These are phyloP conservation scores for Latrodectus elegans DNA, from an alignment of 2,888 invertebrate genomes.

Conservation along the genomic window DNA sequence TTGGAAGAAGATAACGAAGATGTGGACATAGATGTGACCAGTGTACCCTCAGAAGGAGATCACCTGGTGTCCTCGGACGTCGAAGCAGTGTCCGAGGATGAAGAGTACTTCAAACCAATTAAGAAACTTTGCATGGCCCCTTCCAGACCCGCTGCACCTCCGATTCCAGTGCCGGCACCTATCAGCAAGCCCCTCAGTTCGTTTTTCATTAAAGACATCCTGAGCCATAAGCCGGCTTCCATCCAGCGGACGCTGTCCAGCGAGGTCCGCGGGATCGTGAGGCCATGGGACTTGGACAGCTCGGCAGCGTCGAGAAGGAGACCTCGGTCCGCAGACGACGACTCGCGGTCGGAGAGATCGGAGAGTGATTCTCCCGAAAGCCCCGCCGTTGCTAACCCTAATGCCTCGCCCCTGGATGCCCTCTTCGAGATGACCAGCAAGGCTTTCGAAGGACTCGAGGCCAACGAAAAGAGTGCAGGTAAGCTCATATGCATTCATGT, in stretches of 20 bases:
- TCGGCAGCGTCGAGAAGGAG: constrained; percentile 72
- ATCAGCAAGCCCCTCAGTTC: constrained; percentile 80
- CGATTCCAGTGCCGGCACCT: constrained; percentile 30
- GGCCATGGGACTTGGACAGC: constrained; percentile 88
- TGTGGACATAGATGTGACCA: constrained; percentile 66
- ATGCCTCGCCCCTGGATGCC: constrained; percentile 89
- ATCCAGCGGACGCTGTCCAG: constrained; percentile 38
- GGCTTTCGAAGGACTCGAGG: constrained; percentile 93
- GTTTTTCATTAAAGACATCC: constrained; percentile 92
- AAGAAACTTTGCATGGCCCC: constrained; percentile 68
- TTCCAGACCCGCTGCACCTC: constrained; percentile 12
- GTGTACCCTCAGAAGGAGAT: constrained; percentile 52
- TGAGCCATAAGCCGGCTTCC: constrained; percentile 74
- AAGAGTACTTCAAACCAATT: constrained; percentile 70
- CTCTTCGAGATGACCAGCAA: constrained; percentile 98
- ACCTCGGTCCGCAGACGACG: constrained; percentile 75
- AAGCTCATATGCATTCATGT: constrained; percentile 30
- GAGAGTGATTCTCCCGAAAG: constrained; percentile 73
- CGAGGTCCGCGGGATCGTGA: constrained; percentile 81
- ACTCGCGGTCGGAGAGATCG: constrained; percentile 72
- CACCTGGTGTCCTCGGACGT: constrained; percentile 44
- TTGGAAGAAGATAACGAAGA: constrained; percentile 54
- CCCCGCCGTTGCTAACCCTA: constrained; percentile 71
- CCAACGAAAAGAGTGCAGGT: constrained; percentile 74
- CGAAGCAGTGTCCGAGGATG: constrained; percentile 56